Evolutionary conservation across 2,797 vertebrate genomes (phyloP).

Genomic region (Falco rusticolus): DNA sequence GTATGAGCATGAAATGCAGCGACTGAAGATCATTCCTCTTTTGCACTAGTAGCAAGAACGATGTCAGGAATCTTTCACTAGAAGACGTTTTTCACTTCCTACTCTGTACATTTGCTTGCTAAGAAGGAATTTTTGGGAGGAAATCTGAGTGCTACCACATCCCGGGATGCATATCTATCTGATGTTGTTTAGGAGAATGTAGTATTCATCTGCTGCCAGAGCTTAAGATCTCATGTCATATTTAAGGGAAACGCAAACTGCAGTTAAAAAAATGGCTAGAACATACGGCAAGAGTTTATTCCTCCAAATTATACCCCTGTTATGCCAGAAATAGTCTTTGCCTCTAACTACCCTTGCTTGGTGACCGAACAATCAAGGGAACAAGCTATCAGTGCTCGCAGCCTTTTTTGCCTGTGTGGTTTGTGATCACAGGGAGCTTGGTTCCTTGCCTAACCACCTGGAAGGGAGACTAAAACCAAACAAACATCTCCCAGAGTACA

Average conservation of each 20-base stretch:
- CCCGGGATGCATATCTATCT: neutral
- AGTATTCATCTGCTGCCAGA: constrained; percentile 49
- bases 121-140: constrained; percentile 29
- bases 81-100: constrained; percentile 32
- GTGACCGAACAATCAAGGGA: neutral
- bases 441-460: constrained; percentile 16
- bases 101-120: constrained; percentile 8
- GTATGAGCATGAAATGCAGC: neutral
- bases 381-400: neutral
- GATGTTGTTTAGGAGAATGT: constrained; percentile 29
- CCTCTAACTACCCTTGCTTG: neutral
- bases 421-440: neutral
- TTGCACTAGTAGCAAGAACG: neutral
- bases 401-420: neutral
- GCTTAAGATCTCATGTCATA: constrained; percentile 4
- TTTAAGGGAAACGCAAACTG: constrained; percentile 39
- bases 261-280: constrained; percentile 12
- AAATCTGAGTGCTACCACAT: constrained; percentile 35
- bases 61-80: constrained; percentile 19
- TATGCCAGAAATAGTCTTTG: constrained; percentile 46
- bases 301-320: constrained; percentile 57
- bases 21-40: neutral
- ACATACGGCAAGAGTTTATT: neutral
- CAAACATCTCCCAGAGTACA: neutral
- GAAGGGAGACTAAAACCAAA: constrained; percentile 12